phyloP scores from a whole-genome alignment of 2,888 invertebrate species.

The Drosophila formosana region DNA sequence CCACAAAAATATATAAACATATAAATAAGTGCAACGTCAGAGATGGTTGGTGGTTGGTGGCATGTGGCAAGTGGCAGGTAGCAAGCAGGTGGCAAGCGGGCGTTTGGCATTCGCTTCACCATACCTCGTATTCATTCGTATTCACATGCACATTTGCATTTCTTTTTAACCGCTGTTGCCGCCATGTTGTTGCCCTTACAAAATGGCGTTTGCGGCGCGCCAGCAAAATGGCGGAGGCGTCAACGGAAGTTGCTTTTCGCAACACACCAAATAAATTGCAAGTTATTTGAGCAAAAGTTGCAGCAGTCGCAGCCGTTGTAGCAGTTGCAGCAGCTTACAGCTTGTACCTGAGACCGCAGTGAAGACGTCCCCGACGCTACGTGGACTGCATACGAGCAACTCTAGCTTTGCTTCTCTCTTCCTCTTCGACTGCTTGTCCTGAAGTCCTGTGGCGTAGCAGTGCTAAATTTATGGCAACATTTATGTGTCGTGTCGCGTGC shows the following conservation, averaged over 20 bases:
- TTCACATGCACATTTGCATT: slow-evolving; percentile 53
- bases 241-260: slow-evolving; percentile 80
- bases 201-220: slow-evolving; percentile 78
- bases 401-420: not conserved
- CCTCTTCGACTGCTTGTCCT: not conserved
- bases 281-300: slow-evolving; percentile 76
- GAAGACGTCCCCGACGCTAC: slow-evolving; percentile 68
- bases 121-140: slow-evolving; percentile 1
- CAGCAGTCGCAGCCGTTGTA: slow-evolving; percentile 50
- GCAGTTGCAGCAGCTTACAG: slow-evolving; percentile 33
- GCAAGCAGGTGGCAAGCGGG: slow-evolving; percentile 44
- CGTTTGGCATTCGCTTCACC: slow-evolving; percentile 30
- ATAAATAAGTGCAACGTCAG: slow-evolving; percentile 57
- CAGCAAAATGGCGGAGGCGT: slow-evolving; percentile 81
- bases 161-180: slow-evolving; percentile 46
- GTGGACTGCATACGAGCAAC: slow-evolving; percentile 61
- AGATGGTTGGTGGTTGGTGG: slow-evolving; percentile 27
- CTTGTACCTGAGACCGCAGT: slow-evolving; percentile 66
- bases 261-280: slow-evolving; percentile 76
- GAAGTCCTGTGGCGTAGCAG: slow-evolving; percentile 63
- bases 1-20: slow-evolving; percentile 68
- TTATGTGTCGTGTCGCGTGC: slow-evolving; percentile 82
- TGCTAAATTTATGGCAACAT: slow-evolving; percentile 79
- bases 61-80: slow-evolving; percentile 51
- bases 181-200: slow-evolving; percentile 73